phyloP scores from a whole-genome alignment of 2,113 vertebrate species.

The Anguilla japonica region DNA sequence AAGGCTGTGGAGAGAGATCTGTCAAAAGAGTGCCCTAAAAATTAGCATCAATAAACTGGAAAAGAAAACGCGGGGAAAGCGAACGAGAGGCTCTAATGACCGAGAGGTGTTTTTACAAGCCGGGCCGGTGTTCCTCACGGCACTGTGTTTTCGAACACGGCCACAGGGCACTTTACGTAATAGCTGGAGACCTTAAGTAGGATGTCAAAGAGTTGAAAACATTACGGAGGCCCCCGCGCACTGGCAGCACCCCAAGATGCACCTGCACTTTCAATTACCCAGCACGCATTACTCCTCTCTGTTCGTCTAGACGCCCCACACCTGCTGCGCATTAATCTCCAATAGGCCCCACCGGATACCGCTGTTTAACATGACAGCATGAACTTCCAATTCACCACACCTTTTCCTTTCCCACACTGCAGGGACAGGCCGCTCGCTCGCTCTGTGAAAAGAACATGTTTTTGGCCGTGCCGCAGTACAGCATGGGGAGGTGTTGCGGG shows the following conservation, averaged over 20 bases:
- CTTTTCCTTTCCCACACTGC: constrained; percentile 39
- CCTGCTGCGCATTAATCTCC: constrained; percentile 63
- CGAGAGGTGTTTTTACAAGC: constrained; percentile 54
- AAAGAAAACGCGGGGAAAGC: constrained; percentile 27
- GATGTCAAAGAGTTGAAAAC: constrained; percentile 54
- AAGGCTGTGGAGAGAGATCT: constrained; percentile 34
- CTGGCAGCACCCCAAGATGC: constrained; percentile 61
- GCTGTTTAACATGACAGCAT: constrained; percentile 52
- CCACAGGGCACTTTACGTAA: constrained; percentile 49
- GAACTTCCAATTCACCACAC: constrained; percentile 50
- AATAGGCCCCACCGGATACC: constrained; percentile 50
- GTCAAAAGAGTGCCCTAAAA: constrained; percentile 43
- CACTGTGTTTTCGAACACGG: constrained; percentile 42
- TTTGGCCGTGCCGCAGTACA: background rate
- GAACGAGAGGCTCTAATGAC: constrained; percentile 50
- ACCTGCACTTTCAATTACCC: constrained; percentile 65
- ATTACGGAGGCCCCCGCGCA: constrained; percentile 43
- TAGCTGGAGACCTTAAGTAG: constrained; percentile 43
- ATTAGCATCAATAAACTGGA: constrained; percentile 54
- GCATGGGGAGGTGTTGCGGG: background rate
- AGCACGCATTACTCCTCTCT: constrained; percentile 42
- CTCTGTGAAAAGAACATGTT: constrained; percentile 9
- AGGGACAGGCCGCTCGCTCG: background rate
- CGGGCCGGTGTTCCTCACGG: constrained; percentile 43
- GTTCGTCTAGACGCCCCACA: constrained; percentile 61